Percentiles rank a stretch among this genome's conserved stretches.
Conservation (phyloP, 2,888 invertebrate species). For the Hololepta plana region DNA sequence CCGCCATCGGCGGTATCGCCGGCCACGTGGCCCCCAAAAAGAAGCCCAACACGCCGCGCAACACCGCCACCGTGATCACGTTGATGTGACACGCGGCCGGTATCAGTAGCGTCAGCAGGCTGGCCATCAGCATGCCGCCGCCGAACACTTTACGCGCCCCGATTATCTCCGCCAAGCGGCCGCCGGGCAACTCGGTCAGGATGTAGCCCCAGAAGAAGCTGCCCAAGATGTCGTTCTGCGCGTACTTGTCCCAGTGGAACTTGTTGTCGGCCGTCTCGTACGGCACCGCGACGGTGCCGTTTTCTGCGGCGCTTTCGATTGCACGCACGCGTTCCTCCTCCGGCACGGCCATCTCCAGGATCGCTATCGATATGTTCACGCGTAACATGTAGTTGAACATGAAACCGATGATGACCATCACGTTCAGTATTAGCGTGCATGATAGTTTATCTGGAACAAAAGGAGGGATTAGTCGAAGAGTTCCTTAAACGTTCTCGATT, state of each 20-base stretch:
- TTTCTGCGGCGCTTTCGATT: slow-evolving; percentile 14
- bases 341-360: slow-evolving; percentile 68
- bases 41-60: slow-evolving; percentile 40
- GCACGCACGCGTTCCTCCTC: slow-evolving; percentile 13
- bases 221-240: slow-evolving; percentile 65
- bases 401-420: slow-evolving; percentile 74
- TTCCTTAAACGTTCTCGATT: too few relatives aligned
- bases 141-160: slow-evolving; percentile 75
- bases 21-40: slow-evolving; percentile 76
- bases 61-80: slow-evolving; percentile 47
- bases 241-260: slow-evolving; percentile 61
- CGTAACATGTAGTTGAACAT: slow-evolving; percentile 81
- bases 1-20: slow-evolving; percentile 81
- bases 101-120: slow-evolving; percentile 61
- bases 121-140: slow-evolving; percentile 68
- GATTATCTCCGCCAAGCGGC: slow-evolving; percentile 63
- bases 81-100: slow-evolving; percentile 56
- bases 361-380: slow-evolving; percentile 72
- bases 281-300: slow-evolving; percentile 9
- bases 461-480: too few relatives aligned
- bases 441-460: slow-evolving; percentile 44
- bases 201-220: slow-evolving; percentile 90
- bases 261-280: slow-evolving; percentile 19
- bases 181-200: slow-evolving; percentile 76
- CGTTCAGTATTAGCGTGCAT: slow-evolving; percentile 65